These are phyloP conservation scores for Canis aureus DNA, from an alignment of 2,113 vertebrate genomes.

Conservation along the genomic window DNA sequence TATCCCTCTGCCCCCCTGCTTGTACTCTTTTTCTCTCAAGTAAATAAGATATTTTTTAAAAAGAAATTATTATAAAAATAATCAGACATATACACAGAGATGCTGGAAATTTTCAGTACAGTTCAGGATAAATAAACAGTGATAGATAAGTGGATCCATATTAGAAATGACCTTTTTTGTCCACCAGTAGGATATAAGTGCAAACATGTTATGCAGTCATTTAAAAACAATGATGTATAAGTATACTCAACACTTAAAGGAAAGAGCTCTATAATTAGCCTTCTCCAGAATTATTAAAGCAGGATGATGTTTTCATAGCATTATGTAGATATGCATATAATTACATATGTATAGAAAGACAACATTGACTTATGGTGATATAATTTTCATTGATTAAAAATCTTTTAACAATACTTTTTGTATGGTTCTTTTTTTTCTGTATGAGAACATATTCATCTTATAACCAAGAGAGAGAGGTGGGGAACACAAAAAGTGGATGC, in stretches of 20 bases:
- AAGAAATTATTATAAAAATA: not conserved
- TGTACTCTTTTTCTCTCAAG: not conserved
- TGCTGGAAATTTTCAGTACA: not conserved
- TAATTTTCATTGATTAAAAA: not conserved
- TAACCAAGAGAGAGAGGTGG: not conserved
- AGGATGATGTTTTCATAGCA: not conserved
- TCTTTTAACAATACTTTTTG: not conserved
- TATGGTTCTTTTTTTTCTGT: not conserved
- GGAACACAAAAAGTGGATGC: not conserved
- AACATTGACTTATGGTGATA: not conserved
- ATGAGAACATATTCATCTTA: not conserved
- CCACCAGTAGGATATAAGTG: not conserved
- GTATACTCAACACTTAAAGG: not conserved
- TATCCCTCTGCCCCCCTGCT: not conserved
- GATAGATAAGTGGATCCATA: not conserved
- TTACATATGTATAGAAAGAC: not conserved
- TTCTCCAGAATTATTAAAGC: not conserved
- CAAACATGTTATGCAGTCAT: not conserved
- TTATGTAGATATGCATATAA: not conserved
- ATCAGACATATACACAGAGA: not conserved
- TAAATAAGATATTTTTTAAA: not conserved
- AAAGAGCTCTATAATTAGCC: not conserved
- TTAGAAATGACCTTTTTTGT: not conserved
- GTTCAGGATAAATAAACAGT: conserved; percentile 1
- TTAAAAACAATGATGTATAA: not conserved